Evolutionary conservation across 2,113 vertebrate genomes (phyloP).

Genomic region (Mustelus asterias): DNA sequence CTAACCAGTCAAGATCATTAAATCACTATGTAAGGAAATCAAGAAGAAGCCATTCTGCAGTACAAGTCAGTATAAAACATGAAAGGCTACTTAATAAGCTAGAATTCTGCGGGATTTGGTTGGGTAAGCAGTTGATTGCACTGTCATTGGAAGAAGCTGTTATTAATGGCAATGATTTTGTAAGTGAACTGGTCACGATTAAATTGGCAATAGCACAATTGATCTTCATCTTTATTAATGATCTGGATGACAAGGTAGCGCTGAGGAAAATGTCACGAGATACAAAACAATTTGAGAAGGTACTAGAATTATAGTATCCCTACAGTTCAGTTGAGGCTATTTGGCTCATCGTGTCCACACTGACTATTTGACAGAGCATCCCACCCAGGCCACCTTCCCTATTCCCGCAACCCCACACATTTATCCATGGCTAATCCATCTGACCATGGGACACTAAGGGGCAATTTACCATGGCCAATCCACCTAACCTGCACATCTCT

Average conservation of each 20-base stretch:
- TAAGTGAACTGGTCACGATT: not conserved
- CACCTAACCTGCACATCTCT: no score
- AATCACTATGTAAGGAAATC: not conserved
- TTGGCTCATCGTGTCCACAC: no score
- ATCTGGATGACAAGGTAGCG: not conserved
- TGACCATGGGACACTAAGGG: no score
- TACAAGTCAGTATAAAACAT: not conserved
- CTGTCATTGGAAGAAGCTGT: not conserved
- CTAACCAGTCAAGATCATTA: not conserved
- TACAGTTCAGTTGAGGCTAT: no score
- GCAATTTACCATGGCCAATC: no score
- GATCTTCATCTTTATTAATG: not conserved
- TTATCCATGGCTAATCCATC: no score
- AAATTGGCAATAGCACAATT: not conserved
- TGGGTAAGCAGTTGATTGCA: not conserved
- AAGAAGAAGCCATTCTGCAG: not conserved
- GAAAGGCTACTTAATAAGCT: not conserved
- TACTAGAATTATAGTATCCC: not conserved
- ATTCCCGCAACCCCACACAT: no score
- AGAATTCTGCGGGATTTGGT: not conserved
- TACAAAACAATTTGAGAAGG: not conserved
- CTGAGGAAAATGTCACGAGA: not conserved
- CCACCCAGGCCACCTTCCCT: no score
- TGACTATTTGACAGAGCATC: no score
- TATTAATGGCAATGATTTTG: not conserved